Conservation (phyloP, 2,888 invertebrate species). For the Drosophila birchii region DNA sequence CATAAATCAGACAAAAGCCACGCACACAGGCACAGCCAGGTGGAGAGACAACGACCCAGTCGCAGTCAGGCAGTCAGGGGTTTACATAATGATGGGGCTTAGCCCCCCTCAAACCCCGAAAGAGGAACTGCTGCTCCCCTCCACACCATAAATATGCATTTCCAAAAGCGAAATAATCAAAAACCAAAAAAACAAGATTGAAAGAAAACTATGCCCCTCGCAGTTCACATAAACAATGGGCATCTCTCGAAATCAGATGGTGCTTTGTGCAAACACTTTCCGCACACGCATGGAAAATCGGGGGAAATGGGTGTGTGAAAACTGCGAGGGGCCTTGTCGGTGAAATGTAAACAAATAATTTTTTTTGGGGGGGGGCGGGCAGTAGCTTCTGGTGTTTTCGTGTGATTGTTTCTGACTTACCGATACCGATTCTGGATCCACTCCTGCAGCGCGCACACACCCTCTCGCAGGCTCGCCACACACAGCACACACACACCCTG, state of each 20-base stretch:
- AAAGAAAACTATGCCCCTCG: neutral
- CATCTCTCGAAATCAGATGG: neutral
- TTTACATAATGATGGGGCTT: slow-evolving; percentile 26
- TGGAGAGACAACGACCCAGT: slow-evolving; percentile 32
- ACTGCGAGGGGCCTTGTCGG: slow-evolving; percentile 8
- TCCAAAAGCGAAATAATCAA: slow-evolving; percentile 23
- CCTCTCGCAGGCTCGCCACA: slow-evolving; percentile 14
- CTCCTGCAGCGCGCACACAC: slow-evolving; percentile 25
- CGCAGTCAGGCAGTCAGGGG: slow-evolving; percentile 1
- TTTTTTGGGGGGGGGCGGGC: slow-evolving; percentile 13
- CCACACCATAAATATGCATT: slow-evolving; percentile 29
- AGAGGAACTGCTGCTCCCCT: neutral
- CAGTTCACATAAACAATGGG: slow-evolving; percentile 5
- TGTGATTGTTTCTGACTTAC: slow-evolving; percentile 58
- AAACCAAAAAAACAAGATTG: neutral
- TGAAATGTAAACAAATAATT: slow-evolving; percentile 72
- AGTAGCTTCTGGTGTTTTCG: slow-evolving; percentile 16
- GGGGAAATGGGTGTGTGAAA: slow-evolving; percentile 3
- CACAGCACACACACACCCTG: slow-evolving; percentile 16
- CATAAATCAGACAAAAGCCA: slow-evolving; percentile 68
- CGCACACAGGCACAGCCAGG: slow-evolving; percentile 57
- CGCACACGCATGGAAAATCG: neutral
- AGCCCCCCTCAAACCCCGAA: no score
- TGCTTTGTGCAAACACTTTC: neutral
- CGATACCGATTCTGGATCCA: slow-evolving; percentile 66